Percentiles rank a stretch among this genome's conserved stretches.
phyloP scores from a whole-genome alignment of 2,113 vertebrate genomes.

The Silurus glanis region DNA sequence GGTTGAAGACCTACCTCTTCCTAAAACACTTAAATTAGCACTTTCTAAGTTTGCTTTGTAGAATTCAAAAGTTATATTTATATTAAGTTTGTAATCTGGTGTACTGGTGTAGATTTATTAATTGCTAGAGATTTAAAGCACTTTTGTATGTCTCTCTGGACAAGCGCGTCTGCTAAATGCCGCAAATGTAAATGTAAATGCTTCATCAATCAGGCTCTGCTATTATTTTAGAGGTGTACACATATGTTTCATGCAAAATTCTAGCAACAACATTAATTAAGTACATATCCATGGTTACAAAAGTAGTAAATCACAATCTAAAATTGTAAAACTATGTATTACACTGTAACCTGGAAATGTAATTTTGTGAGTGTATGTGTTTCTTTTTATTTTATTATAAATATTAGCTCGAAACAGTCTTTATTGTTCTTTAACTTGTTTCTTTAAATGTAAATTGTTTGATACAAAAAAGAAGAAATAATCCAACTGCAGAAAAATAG shows the following conservation, averaged over 20 bases:
- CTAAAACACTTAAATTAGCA: too few relatives aligned
- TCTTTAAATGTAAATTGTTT: neutral
- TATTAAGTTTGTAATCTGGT: too few relatives aligned
- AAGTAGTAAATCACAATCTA: neutral
- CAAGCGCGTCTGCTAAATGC: too few relatives aligned
- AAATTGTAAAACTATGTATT: neutral
- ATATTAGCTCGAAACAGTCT: neutral
- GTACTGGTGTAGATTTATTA: too few relatives aligned
- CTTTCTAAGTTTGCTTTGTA: too few relatives aligned
- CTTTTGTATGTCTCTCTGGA: too few relatives aligned
- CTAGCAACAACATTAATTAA: conserved; percentile 15
- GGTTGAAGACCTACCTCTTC: too few relatives aligned
- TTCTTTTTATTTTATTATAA: neutral
- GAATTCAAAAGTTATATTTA: too few relatives aligned
- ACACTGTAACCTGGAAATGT: neutral
- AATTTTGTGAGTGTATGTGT: too few relatives aligned
- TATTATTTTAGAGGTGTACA: conserved; percentile 48
- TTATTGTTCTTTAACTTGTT: neutral
- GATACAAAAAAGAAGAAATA: neutral
- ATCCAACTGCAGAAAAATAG: neutral
- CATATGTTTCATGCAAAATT: conserved; percentile 44
- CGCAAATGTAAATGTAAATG: too few relatives aligned
- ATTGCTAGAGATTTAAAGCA: too few relatives aligned
- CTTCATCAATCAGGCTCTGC: conserved; percentile 24
- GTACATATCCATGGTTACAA: neutral